phyloP scores from a whole-genome alignment of 2,113 vertebrate genomes.

The Poecilia latipinna region DNA sequence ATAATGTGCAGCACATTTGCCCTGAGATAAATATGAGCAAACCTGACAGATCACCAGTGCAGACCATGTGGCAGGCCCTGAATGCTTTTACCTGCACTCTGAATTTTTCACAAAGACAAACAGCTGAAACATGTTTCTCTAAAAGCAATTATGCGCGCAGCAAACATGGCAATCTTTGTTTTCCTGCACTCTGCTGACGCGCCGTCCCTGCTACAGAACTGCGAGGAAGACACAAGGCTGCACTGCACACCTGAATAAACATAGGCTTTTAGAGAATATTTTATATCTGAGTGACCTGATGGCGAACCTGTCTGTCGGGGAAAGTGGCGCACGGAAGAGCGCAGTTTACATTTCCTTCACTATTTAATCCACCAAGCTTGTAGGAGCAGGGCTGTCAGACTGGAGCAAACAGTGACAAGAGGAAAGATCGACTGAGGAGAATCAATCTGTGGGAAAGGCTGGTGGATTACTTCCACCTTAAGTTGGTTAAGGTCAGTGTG shows the following conservation, averaged over 20 bases:
- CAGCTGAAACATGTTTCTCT: conserved; percentile 50
- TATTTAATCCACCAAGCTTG: conserved; percentile 39
- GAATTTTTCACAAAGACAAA: conserved; percentile 67
- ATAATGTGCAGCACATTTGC: conserved; percentile 41
- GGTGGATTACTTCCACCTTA: conserved; percentile 67
- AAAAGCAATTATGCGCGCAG: conserved; percentile 38
- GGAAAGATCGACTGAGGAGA: conserved; percentile 50
- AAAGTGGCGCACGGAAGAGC: conserved; percentile 19
- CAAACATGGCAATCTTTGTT: conserved; percentile 39
- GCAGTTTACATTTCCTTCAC: conserved; percentile 20
- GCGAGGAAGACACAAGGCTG: background rate
- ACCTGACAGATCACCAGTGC: conserved; percentile 25
- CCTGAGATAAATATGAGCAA: conserved; percentile 48
- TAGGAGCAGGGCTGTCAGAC: conserved; percentile 28
- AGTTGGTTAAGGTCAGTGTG: conserved; percentile 63
- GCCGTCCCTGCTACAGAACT: conserved; percentile 13
- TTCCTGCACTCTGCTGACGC: conserved; percentile 33
- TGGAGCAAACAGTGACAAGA: conserved; percentile 52
- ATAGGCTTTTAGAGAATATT: conserved; percentile 6
- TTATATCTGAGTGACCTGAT: conserved; percentile 39
- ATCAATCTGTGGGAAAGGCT: conserved; percentile 63
- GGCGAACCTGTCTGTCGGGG: conserved; percentile 9
- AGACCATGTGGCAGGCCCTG: conserved; percentile 12
- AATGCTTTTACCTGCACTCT: conserved; percentile 57
- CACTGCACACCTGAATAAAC: conserved; percentile 41